Conservation (phyloP, 2,113 vertebrate species). For the Zosterops hypoxanthus region DNA sequence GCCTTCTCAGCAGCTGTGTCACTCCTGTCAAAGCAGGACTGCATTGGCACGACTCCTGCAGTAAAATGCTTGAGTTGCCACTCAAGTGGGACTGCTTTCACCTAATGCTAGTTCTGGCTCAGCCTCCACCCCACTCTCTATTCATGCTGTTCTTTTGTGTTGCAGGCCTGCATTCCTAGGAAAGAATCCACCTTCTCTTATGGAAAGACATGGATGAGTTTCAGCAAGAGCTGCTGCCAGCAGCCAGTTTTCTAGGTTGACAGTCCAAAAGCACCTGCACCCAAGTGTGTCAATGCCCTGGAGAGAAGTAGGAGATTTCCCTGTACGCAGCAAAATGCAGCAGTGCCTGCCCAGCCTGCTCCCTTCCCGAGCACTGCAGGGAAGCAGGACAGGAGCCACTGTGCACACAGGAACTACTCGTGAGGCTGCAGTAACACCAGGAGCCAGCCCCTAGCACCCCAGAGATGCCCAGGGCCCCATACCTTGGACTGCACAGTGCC, state of each 20-base stretch:
- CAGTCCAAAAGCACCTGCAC: background rate
- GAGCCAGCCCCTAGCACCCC: background rate
- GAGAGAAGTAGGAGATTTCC: background rate
- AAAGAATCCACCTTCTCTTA: background rate
- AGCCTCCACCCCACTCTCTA: background rate
- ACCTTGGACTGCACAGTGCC: slow-evolving; percentile 86
- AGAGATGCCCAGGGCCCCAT: background rate
- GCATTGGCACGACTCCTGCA: background rate
- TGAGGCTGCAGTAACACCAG: background rate
- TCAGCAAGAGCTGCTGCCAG: background rate
- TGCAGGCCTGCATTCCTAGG: background rate
- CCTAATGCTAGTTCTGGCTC: background rate
- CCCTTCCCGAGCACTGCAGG: background rate
- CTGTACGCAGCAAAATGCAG: rapidly evolving
- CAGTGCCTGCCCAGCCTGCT: background rate
- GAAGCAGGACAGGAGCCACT: background rate
- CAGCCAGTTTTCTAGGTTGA: background rate
- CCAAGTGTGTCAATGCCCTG: background rate
- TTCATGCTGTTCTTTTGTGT: background rate
- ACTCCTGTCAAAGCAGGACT: background rate
- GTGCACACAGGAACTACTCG: background rate
- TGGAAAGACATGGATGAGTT: background rate
- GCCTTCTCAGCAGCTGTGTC: background rate
- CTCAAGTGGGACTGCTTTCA: background rate
- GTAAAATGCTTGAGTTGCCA: background rate